Evolutionary conservation across 2,888 invertebrate genomes (phyloP), one percentile per base, ranked within the genome.

Genomic region (Pyrrhia umbra): DNA sequence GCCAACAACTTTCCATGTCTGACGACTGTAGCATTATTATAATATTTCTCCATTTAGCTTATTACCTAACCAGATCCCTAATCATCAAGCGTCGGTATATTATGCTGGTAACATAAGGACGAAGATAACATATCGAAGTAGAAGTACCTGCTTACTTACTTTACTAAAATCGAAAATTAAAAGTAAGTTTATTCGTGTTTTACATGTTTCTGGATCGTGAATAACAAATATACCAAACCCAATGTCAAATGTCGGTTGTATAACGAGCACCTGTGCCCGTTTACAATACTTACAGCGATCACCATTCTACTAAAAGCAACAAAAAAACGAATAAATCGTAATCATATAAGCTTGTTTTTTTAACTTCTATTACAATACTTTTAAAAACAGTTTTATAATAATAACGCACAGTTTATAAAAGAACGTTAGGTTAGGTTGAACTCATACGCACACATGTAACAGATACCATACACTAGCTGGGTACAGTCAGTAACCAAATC

Each of bases 31-130:
- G 58, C 62, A 69, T 77, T 77, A 61, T 67, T 72, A 69, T 73
- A 73, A 77, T 63, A 72, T 63, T 68, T 64, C 68, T 65, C 47
- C 56, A 77, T 80, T 71, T 72, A 54, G 60, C 62, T 73, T 79
- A 78, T 77, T 79, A 77, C 75, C 46, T 50, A 62, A 65, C 73
- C 61, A 58, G 63, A 43, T 21, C 63, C 37, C 56, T 68, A 65
- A 68, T 67, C 46, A 63, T 55, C 57, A 37, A 54, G 52, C 20
- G 15, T 40, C 16, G 37, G 30, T 30, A 5, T 8, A 13, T 55
- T 57, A 47, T 39, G 21, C 55, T 64, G 52, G 54, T 65, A 51
- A 61, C 49, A 49, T 42, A 46, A 56, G 43, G 63, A 50, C n/a
- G 10, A 56, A 58, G 47, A 62, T 50, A 58, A 58, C 20, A 9